A percentile compares a stretch with the other conserved stretches of the same genome.
phyloP scores from a whole-genome alignment of 2,888 invertebrate genomes.

The Apoderus coryli region DNA sequence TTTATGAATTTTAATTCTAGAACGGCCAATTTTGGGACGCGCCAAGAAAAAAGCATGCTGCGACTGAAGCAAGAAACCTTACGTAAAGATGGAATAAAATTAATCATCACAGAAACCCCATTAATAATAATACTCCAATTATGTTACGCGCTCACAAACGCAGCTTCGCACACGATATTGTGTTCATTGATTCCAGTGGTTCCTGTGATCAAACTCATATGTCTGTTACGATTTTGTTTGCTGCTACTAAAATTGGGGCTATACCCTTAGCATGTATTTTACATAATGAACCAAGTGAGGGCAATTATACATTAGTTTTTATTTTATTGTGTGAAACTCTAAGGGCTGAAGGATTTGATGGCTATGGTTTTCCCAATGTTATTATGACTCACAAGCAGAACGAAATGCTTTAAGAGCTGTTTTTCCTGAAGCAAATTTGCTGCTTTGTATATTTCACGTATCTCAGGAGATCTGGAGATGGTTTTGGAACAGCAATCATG shows the following conservation, averaged over 20 bases:
- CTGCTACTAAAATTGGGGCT: constrained; percentile 9
- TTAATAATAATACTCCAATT: too few relatives aligned
- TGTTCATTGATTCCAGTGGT: constrained; percentile 13
- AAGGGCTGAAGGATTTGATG: constrained; percentile 8
- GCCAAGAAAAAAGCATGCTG: too few relatives aligned
- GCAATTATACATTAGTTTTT: constrained; percentile 11
- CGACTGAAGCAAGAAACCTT: too few relatives aligned
- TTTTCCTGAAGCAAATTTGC: constrained; percentile 8
- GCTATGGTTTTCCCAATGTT: constrained; percentile 6
- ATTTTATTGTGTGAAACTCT: constrained; percentile 5
- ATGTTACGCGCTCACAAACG: constrained; percentile 7
- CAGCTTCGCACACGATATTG: constrained; percentile 9
- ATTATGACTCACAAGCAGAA: constrained; percentile 9
- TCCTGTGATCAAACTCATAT: constrained; percentile 11
- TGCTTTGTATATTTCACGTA: constrained; percentile 6
- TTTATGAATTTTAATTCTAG: too few relatives aligned
- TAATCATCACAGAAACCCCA: too few relatives aligned
- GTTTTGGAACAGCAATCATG: constrained; percentile 7
- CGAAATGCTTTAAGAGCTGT: constrained; percentile 4
- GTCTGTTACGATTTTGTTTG: constrained; percentile 9
- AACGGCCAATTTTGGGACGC: too few relatives aligned
- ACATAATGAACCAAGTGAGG: constrained; percentile 11
- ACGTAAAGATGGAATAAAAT: too few relatives aligned
- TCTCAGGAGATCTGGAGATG: constrained; percentile 7
- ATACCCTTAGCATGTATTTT: constrained; percentile 11